Conservation (phyloP, 2,797 vertebrate species). For the Siniperca obscura region DNA sequence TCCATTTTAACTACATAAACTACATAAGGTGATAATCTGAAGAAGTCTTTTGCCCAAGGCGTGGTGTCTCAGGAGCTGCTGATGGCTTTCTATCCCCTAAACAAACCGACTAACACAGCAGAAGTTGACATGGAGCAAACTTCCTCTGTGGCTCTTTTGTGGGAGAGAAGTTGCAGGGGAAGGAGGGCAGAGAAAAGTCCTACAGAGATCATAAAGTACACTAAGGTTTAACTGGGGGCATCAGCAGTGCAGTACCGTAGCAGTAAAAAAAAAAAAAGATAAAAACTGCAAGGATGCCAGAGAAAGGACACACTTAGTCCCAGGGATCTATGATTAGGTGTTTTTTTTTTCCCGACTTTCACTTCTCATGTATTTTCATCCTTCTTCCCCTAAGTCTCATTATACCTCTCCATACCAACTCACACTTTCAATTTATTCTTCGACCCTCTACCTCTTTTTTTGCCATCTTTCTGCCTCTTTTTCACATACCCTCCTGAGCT, state of each 20-base stretch:
- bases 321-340: conserved; percentile 33
- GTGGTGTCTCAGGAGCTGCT: background rate
- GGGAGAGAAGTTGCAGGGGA: background rate
- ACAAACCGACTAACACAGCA: conserved; percentile 39
- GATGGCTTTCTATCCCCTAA: conserved; percentile 23
- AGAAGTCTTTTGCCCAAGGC: background rate
- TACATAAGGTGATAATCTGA: background rate
- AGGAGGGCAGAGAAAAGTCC: conserved; percentile 33
- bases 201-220: conserved; percentile 54
- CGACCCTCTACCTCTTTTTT: conserved; percentile 13
- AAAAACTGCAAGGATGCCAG: conserved; percentile 4
- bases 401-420: conserved; percentile 9
- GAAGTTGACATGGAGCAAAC: conserved; percentile 1
- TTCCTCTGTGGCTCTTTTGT: conserved; percentile 13
- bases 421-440: conserved; percentile 35
- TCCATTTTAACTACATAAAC: background rate
- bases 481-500: conserved; percentile 23
- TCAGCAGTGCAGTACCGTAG: conserved; percentile 29
- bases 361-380: conserved; percentile 40
- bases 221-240: conserved; percentile 45
- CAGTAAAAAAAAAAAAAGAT: background rate
- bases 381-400: conserved; percentile 2
- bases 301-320: conserved; percentile 19
- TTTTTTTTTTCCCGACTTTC: conserved; percentile 20
- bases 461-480: conserved; percentile 16